Conservation (phyloP, 2,888 invertebrate species). For the Epinotia nisella region DNA sequence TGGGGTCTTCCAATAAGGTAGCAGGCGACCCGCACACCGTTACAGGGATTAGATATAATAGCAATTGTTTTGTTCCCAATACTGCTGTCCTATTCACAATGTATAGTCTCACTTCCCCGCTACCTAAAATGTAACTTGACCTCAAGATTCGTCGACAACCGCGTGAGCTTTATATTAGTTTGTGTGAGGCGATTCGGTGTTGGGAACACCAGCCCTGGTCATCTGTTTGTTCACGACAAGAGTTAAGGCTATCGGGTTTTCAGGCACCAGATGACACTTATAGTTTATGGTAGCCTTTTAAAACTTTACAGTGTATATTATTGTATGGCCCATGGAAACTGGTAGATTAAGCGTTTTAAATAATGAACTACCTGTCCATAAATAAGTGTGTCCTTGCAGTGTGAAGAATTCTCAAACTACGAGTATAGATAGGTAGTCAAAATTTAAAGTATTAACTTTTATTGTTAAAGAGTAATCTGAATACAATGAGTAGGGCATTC, state of each 20-base stretch:
- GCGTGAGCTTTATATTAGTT: not conserved
- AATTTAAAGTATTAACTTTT: too few relatives aligned
- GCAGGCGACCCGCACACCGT: constrained; percentile 57
- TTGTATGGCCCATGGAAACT: not conserved
- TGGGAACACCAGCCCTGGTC: not conserved
- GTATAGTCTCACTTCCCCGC: not conserved
- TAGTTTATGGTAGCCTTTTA: constrained; percentile 9
- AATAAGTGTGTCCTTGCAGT: too few relatives aligned
- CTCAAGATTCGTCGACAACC: not conserved
- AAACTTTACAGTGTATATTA: not conserved
- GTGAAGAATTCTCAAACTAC: too few relatives aligned
- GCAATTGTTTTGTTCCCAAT: constrained; percentile 39
- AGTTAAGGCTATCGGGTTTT: constrained; percentile 27
- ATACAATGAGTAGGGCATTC: too few relatives aligned
- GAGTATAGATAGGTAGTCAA: too few relatives aligned
- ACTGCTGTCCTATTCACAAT: constrained; percentile 10
- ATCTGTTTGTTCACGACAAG: constrained; percentile 21
- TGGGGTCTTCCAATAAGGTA: constrained; percentile 74
- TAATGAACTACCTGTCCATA: too few relatives aligned
- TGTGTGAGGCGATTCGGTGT: not conserved
- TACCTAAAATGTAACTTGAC: not conserved
- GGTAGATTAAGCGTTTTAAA: too few relatives aligned
- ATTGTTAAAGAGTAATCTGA: too few relatives aligned
- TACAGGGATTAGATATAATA: constrained; percentile 49
- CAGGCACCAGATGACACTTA: constrained; percentile 1